These are phyloP conservation scores for Zygothrica quintamaculata DNA, from an alignment of 2,888 invertebrate species.

Conservation along the genomic window DNA sequence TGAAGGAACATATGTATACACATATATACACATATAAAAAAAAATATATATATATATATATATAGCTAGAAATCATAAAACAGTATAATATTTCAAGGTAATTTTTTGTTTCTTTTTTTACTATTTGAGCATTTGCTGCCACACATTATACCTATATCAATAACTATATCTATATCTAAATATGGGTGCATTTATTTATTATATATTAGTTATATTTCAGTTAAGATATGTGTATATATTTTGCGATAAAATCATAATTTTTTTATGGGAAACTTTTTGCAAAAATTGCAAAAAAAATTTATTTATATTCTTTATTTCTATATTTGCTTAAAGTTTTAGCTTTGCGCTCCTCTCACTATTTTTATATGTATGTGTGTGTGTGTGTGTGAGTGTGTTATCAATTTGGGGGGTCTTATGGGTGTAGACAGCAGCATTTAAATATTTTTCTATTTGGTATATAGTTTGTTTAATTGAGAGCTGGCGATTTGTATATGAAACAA, in stretches of 20 bases:
- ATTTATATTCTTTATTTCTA: no score
- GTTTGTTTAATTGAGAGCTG: slow-evolving; percentile 42
- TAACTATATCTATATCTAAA: slow-evolving; percentile 1
- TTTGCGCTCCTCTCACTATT: not conserved
- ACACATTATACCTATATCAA: no score
- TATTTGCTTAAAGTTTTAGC: no score
- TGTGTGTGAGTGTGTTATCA: not conserved
- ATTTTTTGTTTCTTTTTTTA: slow-evolving; percentile 1
- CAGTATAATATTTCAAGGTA: no score
- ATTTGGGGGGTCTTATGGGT: not conserved
- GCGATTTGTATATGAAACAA: slow-evolving; percentile 38
- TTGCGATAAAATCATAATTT: slow-evolving; percentile 19
- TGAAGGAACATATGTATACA: no score
- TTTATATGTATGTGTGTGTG: not conserved
- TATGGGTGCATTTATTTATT: not conserved
- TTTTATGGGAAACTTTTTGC: no score
- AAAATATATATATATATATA: no score
- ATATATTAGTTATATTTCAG: not conserved
- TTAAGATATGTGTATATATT: not conserved
- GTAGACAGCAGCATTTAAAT: slow-evolving; percentile 8
- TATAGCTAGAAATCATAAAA: no score
- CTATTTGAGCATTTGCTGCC: no score
- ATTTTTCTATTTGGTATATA: not conserved
- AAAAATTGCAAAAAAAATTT: slow-evolving; percentile 36
- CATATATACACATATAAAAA: no score